These are phyloP conservation scores for Entomyzon cyanotis DNA, from an alignment of 2,113 vertebrate genomes.

Conservation along the genomic window DNA sequence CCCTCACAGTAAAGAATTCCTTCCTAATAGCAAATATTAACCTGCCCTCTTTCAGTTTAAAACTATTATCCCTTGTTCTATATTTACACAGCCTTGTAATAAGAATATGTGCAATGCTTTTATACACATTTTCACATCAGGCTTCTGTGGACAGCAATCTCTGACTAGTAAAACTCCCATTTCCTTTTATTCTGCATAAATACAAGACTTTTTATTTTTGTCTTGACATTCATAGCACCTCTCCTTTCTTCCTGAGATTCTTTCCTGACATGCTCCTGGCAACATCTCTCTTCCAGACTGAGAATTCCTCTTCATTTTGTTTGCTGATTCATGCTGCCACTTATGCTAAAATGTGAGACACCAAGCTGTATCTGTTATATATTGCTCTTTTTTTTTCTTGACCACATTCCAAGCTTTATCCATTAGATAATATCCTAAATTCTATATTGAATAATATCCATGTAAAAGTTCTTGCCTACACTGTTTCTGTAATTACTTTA, in stretches of 20 bases:
- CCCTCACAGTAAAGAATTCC: not conserved
- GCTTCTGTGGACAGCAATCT: not conserved
- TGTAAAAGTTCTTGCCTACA: not conserved
- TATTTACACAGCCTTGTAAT: too few species aligned
- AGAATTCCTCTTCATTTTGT: not conserved
- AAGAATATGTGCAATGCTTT: not conserved
- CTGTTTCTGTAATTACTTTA: constrained; percentile 26
- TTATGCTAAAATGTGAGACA: not conserved
- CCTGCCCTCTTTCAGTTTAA: not conserved
- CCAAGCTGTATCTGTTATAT: not conserved
- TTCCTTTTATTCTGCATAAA: not conserved
- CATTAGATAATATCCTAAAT: not conserved
- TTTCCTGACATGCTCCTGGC: not conserved
- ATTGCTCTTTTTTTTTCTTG: not conserved
- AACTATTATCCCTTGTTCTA: not conserved
- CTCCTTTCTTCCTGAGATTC: not conserved
- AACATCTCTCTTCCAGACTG: not conserved
- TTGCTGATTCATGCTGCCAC: not conserved
- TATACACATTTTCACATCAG: not conserved
- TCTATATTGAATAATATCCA: not conserved
- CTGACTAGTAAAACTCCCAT: not conserved
- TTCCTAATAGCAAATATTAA: not conserved
- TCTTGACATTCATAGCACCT: not conserved
- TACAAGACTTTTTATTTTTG: not conserved
- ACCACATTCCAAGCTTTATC: not conserved